Percentiles rank a stretch among this genome's conserved stretches.
phyloP scores from a whole-genome alignment of 2,888 invertebrate species.

The Ditula angustiorana region DNA sequence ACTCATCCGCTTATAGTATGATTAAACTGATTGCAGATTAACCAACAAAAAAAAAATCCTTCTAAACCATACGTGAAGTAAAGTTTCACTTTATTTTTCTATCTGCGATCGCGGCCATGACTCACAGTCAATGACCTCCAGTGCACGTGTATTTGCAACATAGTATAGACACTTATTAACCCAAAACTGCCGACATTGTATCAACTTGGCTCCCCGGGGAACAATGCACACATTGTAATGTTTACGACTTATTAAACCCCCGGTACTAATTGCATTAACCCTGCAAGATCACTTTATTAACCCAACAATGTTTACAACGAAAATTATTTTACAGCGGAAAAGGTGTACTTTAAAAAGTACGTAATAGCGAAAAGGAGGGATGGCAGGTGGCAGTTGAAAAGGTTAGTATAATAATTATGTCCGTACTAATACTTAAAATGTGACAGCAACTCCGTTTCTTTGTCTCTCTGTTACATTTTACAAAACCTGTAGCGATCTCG shows the following conservation, averaged over 20 bases:
- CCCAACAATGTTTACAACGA: constrained; percentile 68
- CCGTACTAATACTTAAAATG: too few relatives aligned
- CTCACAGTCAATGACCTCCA: neutral
- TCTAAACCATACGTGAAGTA: too few relatives aligned
- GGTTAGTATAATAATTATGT: too few relatives aligned
- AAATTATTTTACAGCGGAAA: constrained; percentile 62
- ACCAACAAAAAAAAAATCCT: too few relatives aligned
- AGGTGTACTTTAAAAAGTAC: constrained; percentile 55
- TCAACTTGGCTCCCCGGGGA: neutral
- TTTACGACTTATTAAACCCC: constrained; percentile 41
- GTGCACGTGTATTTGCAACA: neutral
- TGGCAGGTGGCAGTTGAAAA: constrained; percentile 14
- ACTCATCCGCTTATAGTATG: too few relatives aligned
- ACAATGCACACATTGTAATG: constrained; percentile 24
- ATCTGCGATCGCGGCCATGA: too few relatives aligned
- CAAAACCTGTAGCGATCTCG: too few relatives aligned
- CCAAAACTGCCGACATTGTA: constrained; percentile 8
- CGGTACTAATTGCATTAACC: constrained; percentile 48
- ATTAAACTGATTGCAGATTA: too few relatives aligned
- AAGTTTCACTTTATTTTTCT: too few relatives aligned
- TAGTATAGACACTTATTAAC: neutral
- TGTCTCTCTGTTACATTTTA: too few relatives aligned
- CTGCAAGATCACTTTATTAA: constrained; percentile 60
- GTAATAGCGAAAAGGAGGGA: constrained; percentile 34
- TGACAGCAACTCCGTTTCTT: too few relatives aligned